Base-by-base conservation (phyloP, 2,888 invertebrate genomes). In the Hydriomena furcata region DNA sequence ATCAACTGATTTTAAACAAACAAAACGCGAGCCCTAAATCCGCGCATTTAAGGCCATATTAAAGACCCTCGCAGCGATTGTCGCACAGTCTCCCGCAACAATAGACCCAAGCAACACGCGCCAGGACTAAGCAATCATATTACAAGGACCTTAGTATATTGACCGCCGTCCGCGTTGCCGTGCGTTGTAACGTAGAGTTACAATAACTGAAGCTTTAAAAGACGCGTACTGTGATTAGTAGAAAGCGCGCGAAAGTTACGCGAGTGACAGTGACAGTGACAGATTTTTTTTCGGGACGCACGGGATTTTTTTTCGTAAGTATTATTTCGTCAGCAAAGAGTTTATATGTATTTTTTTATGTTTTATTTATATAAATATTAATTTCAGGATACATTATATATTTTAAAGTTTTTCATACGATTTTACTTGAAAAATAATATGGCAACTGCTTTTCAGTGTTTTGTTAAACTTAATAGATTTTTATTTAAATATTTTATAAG, bases 131-230 rank as follows among this genome's bases (percentile, higher is more conserved):
- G 68, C 62, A 61, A 55, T 17, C 17, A 3, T 60, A 52, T 28
- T 34, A 63, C 76, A 74, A 75, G 74, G 71, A 69, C 79, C 81
- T 76, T 81, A 76, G n/a, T 82, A 80, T 81, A 81, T 79, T 74
- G 71, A 56, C 65, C 65, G 43, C 51, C 61, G 65, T 58, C 57
- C 66, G 66, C 68, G 23, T 20, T 20, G 20, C 27, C 27, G 17
- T 13, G 32, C 31, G 13, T n/a, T n/a, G n/a, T n/a, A n/a, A n/a
- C n/a, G n/a, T 31, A 13, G 17, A 31, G n/a, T 5, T 31, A 8
- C 25, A 25, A 25, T 25, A n/a, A n/a, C n/a, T n/a, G n/a, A n/a
- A n/a, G n/a, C n/a, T n/a, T n/a, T n/a, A n/a, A n/a, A n/a, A n/a
- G n/a, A n/a, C n/a, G 17, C 4, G 17, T 4, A 17, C 17, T 17